Conservation (phyloP, 2,113 vertebrate species). For the Pyrgilauda ruficollis region DNA sequence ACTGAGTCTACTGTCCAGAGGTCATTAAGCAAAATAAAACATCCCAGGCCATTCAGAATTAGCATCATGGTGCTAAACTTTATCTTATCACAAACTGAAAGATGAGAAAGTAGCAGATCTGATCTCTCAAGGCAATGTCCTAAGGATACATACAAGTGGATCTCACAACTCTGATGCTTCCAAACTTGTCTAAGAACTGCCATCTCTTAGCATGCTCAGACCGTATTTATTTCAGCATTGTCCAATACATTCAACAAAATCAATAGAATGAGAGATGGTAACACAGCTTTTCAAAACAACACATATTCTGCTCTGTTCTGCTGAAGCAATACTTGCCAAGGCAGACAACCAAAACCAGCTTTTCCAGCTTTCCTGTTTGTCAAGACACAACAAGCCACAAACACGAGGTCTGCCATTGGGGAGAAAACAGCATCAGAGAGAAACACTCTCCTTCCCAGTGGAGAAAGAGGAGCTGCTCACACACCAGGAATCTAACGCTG, state of each 20-base stretch:
- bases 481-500: not conserved
- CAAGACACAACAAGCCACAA: constrained; percentile 25
- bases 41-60: not conserved
- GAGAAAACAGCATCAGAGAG: not conserved
- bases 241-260: not conserved
- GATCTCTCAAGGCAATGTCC: not conserved
- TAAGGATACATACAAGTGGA: not conserved
- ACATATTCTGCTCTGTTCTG: not conserved
- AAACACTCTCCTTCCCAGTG: not conserved
- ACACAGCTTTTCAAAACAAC: not conserved
- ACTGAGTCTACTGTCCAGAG: not conserved
- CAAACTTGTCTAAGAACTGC: not conserved
- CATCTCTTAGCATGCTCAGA: not conserved
- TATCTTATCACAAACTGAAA: not conserved
- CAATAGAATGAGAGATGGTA: not conserved
- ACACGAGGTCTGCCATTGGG: not conserved
- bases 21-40: not conserved
- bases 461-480: not conserved
- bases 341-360: constrained; percentile 26
- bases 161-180: not conserved
- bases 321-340: not conserved
- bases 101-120: not conserved
- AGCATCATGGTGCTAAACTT: not conserved
- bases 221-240: not conserved
- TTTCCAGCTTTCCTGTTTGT: constrained; percentile 48